These are phyloP conservation scores for Entomobrya multifasciata DNA, from an alignment of 2,888 invertebrate species.

Conservation along the genomic window DNA sequence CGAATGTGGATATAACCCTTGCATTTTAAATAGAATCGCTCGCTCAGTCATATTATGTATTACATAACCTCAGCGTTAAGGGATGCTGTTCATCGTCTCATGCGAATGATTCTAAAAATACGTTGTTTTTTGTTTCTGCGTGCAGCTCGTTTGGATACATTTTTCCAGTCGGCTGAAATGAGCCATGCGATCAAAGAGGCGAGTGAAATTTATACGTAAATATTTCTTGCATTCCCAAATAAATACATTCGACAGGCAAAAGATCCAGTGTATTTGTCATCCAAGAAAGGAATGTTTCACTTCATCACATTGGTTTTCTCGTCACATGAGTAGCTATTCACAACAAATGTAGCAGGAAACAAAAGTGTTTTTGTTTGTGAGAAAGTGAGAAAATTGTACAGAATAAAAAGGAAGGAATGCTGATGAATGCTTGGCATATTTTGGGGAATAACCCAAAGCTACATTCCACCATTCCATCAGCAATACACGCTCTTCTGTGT, in stretches of 20 bases:
- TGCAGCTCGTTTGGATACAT: too few species aligned
- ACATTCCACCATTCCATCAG: conserved; percentile 11
- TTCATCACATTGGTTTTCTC: conserved; percentile 8
- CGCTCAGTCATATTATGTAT: too few species aligned
- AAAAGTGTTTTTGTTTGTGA: background rate
- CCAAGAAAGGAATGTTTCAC: conserved; percentile 16
- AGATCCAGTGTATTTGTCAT: conserved; percentile 20
- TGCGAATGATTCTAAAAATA: too few species aligned
- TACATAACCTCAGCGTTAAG: too few species aligned
- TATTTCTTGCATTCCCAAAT: conserved; percentile 12
- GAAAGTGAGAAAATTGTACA: conserved; percentile 26
- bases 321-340: background rate
- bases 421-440: conserved; percentile 37
- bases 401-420: conserved; percentile 35
- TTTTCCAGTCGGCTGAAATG: too few species aligned
- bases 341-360: background rate
- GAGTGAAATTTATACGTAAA: too few species aligned
- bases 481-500: too few species aligned
- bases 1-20: too few species aligned
- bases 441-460: conserved; percentile 30
- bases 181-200: too few species aligned
- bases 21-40: too few species aligned
- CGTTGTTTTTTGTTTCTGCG: too few species aligned
- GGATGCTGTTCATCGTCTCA: too few species aligned
- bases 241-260: background rate